phyloP scores from a whole-genome alignment of 2,888 invertebrate species.

The Machimus atricapillus region DNA sequence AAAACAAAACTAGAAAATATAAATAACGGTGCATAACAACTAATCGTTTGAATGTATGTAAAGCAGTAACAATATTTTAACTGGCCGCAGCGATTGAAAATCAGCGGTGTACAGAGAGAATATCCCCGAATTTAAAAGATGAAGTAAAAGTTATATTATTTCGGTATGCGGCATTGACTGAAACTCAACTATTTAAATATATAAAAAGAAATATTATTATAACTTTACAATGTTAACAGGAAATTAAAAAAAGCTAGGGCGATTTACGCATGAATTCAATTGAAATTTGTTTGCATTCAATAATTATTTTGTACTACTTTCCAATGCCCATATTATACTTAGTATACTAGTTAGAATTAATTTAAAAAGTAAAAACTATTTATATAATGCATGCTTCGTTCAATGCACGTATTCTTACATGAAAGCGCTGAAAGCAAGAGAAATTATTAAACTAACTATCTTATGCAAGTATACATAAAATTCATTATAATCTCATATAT shows the following conservation, averaged over 20 bases:
- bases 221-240: constrained; percentile 5
- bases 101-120: not conserved
- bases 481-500: constrained; percentile 22
- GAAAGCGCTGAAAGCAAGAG: constrained; percentile 13
- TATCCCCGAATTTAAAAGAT: constrained; percentile 27
- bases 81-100: not conserved
- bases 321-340: constrained; percentile 46
- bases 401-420: constrained; percentile 35
- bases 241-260: not conserved
- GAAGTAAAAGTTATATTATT: constrained; percentile 23
- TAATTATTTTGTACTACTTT: constrained; percentile 17
- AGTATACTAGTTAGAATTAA: constrained; percentile 52
- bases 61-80: not conserved
- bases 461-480: constrained; percentile 26
- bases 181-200: not conserved
- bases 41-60: not conserved
- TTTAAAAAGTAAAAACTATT: constrained; percentile 40
- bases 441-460: not conserved
- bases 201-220: constrained; percentile 5
- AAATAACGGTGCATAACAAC: not conserved
- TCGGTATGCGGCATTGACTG: constrained; percentile 31
- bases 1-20: not conserved
- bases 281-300: not conserved
- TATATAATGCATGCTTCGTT: constrained; percentile 31
- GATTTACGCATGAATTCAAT: not conserved